Evolutionary conservation across 1,140 invertebrate species (phyloP), one percentile per base, ranked within the genome.

Genomic region (Ceratosolen fusciceps): DNA sequence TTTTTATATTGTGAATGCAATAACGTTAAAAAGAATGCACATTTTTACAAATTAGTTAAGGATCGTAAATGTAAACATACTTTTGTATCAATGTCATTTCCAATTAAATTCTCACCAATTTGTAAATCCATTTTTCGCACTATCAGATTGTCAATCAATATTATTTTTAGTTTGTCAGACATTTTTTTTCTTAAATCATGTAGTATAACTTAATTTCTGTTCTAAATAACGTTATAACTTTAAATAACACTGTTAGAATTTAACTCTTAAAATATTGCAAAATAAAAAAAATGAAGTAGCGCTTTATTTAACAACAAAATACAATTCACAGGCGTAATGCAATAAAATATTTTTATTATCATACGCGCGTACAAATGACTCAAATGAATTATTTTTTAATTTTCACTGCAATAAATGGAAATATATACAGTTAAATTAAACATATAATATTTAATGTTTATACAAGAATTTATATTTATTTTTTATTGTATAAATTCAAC

Each of bases 81-180:
- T 49, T 75, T 80, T 52, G 73, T 65, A n/a, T 34, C 49, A 29
- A 70, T 56, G 29, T 70, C 56, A 47, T 75, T 81, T 8, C 79
- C 68, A 58, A 86, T 85, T 5, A 84, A 77, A 67, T 86, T 86
- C 4, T 84, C 80, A 24, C 85, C 85, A 70, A 83, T 62, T 37
- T 83, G 43, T 62, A 86, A 80, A 62, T 84, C 73, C 26, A 79
- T 71, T 56, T 82, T 85, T 67, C 82, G 65, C 24, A 85, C 85
- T 3, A 65, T 31, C 12, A 85, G 81, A 26, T 85, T 81, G 34
- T 86, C 80, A 12, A 86, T 78, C 10, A 81, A 71, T n/a, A 86
- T 72, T 74, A 86, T 82, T 80, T 86, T 82, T 19, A 84, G 80
- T 58, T 80, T 85, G 29, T 79, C 37, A 54, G 80, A 81, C 80